Base-by-base conservation (phyloP, 2,797 vertebrate genomes). In the Coccyzus lansbergi region DNA sequence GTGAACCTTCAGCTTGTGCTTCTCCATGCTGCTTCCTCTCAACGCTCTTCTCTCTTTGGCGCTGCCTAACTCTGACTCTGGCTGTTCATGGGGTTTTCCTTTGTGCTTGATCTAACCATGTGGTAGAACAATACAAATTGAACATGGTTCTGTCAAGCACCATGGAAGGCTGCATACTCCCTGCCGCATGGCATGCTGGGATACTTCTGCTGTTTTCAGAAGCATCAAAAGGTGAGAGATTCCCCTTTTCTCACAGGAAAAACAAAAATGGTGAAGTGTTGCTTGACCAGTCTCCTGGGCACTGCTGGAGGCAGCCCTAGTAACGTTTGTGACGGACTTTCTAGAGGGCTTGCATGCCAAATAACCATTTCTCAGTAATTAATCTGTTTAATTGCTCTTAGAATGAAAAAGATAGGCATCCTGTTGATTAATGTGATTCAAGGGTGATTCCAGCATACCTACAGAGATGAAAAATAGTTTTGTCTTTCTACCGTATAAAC, bases 21-120 rank as follows among this genome's bases (percentile, higher is more conserved):
- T 98, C 98, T 98, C 96, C 96, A 86, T 96, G 96, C 97, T 97
- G 94, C 95, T 97, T 97, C 97, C 91, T 97, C 94, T 96, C 96
- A 97, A 97, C 93, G 97, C 97, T 98, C 98, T 97, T 98, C 97
- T 98, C 97, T 98, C 98, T 98, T 80, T 98, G 97, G 96, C 97
- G 96, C 98, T 98, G 98, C 98, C 98, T 98, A 98, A 98, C 98
- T 98, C 98, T 98, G 98, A 98, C 97, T 98, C 98, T 98, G 97
- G 97, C 98, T 98, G 85, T 98, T 98, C 97, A 98, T 98, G 98
- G 98, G 98, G 99, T 99, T 99, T 99, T 99, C 99, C 99, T 98
- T 99, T 99, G 99, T 99, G 99, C 99, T 99, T 99, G 99, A 99
- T 99, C 99, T 99, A 99, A 99, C 99, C 99, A 99, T 99, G 99